Evolutionary conservation across 2,888 invertebrate genomes (phyloP).

Genomic region (Teleiodes luculella): DNA sequence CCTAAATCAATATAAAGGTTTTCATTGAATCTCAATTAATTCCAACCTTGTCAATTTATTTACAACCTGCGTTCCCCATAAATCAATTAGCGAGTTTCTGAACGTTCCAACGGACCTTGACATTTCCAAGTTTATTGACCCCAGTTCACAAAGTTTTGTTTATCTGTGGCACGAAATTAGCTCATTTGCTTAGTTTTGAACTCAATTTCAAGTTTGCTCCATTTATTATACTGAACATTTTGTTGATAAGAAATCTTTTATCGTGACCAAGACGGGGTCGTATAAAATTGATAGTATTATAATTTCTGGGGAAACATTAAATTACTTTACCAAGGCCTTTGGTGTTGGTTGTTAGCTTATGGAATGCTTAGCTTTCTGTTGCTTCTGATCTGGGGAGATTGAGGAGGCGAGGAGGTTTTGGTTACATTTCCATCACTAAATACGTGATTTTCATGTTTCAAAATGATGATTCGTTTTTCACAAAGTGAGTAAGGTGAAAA

Average conservation of each 20-base stretch:
- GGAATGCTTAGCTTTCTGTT: no score
- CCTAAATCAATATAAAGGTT: neutral
- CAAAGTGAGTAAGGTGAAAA: no score
- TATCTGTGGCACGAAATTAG: constrained; percentile 5
- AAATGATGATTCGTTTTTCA: no score
- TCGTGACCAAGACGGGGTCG: neutral
- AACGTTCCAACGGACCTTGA: constrained; percentile 1
- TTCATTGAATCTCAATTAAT: constrained; percentile 2
- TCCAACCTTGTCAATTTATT: constrained; percentile 1
- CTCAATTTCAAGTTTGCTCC: constrained; percentile 5
- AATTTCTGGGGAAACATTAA: neutral
- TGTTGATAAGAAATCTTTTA: neutral
- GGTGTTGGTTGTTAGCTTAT: no score
- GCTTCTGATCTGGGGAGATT: no score
- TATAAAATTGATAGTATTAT: neutral
- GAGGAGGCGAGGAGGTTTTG: no score
- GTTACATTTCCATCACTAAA: no score
- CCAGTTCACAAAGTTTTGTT: neutral
- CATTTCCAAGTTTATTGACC: constrained; percentile 4
- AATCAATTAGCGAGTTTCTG: neutral
- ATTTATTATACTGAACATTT: constrained; percentile 2
- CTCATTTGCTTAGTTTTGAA: constrained; percentile 9
- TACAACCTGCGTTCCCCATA: neutral
- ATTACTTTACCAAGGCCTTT: no score
- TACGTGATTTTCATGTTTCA: no score